These are phyloP conservation scores for Ciconia boyciana DNA, from an alignment of 2,113 vertebrate genomes.

Conservation along the genomic window DNA sequence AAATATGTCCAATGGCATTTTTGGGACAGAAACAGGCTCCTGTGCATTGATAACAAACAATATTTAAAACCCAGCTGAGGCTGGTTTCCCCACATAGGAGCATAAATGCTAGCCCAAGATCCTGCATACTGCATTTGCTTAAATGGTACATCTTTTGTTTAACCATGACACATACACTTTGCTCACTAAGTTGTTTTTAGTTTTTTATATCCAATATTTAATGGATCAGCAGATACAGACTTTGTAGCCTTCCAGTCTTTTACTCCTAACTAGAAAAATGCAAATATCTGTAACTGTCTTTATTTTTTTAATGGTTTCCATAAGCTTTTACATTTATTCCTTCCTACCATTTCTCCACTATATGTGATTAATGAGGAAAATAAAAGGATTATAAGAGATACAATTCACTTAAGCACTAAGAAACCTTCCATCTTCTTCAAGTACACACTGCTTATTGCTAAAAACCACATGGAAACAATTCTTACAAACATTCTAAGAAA, in stretches of 20 bases:
- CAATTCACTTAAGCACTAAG: background rate
- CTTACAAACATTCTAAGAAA: background rate
- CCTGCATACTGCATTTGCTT: background rate
- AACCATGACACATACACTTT: background rate
- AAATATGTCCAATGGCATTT: background rate
- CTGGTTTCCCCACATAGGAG: background rate
- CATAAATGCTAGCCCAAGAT: background rate
- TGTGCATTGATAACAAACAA: background rate
- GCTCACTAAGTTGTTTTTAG: background rate
- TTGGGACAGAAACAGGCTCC: background rate
- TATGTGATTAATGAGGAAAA: background rate
- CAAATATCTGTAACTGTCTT: background rate
- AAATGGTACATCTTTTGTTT: background rate
- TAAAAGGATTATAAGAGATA: background rate
- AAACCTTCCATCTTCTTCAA: background rate
- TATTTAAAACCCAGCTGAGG: background rate
- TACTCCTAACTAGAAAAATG: background rate
- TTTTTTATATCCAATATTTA: background rate
- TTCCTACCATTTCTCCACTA: background rate
- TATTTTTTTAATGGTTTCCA: background rate
- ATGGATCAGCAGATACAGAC: background rate
- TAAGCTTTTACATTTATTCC: background rate
- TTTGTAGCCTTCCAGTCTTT: background rate
- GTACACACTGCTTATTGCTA: background rate
- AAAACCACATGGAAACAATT: background rate